Conservation (phyloP, 1,140 invertebrate species). For the Dendrolimus punctatus region DNA sequence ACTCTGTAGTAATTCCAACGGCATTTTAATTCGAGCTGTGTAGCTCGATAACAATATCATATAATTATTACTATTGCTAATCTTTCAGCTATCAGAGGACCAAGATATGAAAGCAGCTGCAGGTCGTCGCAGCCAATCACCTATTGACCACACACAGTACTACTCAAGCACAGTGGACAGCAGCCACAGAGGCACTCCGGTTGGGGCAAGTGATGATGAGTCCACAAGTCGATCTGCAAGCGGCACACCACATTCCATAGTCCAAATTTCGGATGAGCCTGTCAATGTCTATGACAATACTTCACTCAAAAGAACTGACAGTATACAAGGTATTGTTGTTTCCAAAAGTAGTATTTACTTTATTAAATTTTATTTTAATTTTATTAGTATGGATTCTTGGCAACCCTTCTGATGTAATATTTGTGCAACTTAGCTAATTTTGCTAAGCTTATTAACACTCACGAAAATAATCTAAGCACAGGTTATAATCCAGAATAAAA, state of each 20-base stretch:
- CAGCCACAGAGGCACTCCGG: constrained; percentile 55
- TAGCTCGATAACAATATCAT: no score
- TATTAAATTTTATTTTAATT: no score
- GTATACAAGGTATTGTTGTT: constrained; percentile 48
- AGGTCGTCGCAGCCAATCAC: constrained; percentile 49
- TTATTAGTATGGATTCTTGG: no score
- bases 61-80: no score
- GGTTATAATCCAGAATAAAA: no score
- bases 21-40: no score
- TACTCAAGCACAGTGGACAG: constrained; percentile 43
- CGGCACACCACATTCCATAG: constrained; percentile 79
- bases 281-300: constrained; percentile 53
- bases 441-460: no score
- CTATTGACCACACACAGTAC: constrained; percentile 41
- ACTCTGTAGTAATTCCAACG: no score
- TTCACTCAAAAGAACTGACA: constrained; percentile 52
- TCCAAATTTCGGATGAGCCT: constrained; percentile 76
- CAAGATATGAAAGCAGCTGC: constrained; percentile 62
- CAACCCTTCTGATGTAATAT: no score
- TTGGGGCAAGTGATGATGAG: constrained; percentile 71
- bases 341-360: no score
- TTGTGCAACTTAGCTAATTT: no score
- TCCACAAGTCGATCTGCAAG: constrained; percentile 39
- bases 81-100: constrained; percentile 53
- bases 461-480: no score